phyloP scores from a whole-genome alignment of 2,113 vertebrate genomes.

The Ranitomeya variabilis region DNA sequence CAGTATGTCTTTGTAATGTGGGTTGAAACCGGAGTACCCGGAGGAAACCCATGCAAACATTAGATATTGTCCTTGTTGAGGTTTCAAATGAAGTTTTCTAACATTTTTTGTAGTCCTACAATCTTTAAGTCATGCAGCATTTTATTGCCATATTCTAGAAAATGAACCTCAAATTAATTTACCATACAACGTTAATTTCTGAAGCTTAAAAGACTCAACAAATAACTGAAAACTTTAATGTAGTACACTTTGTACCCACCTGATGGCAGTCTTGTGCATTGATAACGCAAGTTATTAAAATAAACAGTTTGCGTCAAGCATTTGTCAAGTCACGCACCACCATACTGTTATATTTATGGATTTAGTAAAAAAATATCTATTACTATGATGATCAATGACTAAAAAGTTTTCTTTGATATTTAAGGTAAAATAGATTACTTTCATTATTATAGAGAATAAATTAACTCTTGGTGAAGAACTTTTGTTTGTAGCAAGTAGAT shows the following conservation, averaged over 20 bases:
- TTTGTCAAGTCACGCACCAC: background rate
- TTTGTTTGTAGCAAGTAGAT: background rate
- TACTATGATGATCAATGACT: too few relatives aligned
- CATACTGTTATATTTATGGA: background rate
- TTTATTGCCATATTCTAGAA: background rate
- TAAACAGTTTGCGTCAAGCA: background rate
- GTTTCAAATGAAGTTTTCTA: too few relatives aligned
- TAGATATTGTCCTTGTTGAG: too few relatives aligned
- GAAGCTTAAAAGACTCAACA: background rate
- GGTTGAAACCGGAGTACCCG: too few relatives aligned
- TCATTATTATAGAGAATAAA: too few relatives aligned
- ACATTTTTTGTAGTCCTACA: too few relatives aligned
- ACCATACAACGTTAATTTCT: background rate
- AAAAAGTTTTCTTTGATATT: background rate
- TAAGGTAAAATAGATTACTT: background rate
- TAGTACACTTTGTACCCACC: background rate
- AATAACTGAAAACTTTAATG: background rate
- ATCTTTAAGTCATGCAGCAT: background rate
- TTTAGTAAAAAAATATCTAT: background rate
- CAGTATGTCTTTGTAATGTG: too few relatives aligned
- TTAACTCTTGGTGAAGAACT: too few relatives aligned
- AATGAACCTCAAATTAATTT: background rate
- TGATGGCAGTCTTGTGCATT: background rate
- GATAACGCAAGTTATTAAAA: background rate
- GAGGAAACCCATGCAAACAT: too few relatives aligned